Base-by-base conservation (phyloP, 2,113 vertebrate genomes). In the Ammodytes dubius region DNA sequence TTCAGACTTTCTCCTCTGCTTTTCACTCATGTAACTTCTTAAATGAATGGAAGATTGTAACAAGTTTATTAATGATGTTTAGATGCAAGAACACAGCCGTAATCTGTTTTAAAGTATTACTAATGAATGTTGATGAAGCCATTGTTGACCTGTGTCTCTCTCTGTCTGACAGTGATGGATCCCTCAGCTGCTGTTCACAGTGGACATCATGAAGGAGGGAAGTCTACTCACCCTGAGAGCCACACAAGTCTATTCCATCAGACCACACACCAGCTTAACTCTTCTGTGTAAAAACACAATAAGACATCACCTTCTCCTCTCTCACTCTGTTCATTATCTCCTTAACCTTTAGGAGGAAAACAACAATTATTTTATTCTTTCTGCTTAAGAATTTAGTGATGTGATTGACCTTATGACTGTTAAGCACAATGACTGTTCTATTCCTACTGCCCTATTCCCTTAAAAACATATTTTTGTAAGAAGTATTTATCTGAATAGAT, bases 351-450 rank as follows among this genome's bases (percentile, higher is more conserved):
- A 5, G n/a, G 69, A 67, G 63, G 79, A 85, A 74, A 83, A 66
- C 68, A 74, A 58, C 71, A 67, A 50, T 61, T 78, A 74, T 63
- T 77, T 27, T 42, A 12, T 11, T 46, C 14, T 10, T 68, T 71
- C 79, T 11, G 66, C 82, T 68, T 77, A 79, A 91, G 83, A 60
- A 47, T 83, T 85, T 47, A 68, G 73, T 81, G 15, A 84, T 85
- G 79, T 81, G 58, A 86, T 79, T 82, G 87, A 93, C 90, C 79
- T 91, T 82, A 92, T 81, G 92, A 95, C 95, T 95, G 94, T 94
- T 95, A 93, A 87, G 66, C 65, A 74, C 88, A 46, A 91, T 72
- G 94, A 94, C 94, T 95, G 94, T 95, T 95, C 84, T 90, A 82
- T 85, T 54, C 13, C 35, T 73, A 27, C 80, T 77, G 67, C 85